A percentile compares a stretch with the other conserved stretches of the same genome.
phyloP scores from a whole-genome alignment of 1,140 invertebrate genomes.

The Rhagoletis zephyria region DNA sequence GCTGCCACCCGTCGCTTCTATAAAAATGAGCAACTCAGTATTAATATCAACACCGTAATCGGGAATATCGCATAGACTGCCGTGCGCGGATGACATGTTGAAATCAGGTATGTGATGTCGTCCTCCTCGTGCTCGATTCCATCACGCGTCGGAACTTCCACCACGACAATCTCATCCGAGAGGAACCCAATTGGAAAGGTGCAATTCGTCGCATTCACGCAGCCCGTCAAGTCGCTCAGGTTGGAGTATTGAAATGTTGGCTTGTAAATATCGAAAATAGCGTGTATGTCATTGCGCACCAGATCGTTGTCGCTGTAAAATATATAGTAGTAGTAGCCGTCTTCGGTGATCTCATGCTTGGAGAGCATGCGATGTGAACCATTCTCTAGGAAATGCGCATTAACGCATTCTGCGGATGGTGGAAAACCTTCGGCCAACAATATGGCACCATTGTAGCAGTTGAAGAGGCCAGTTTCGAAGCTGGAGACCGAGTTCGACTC shows the following conservation, averaged over 20 bases:
- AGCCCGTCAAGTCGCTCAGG: slow-evolving; percentile 78
- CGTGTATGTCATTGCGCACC: slow-evolving; percentile 84
- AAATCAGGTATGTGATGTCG: slow-evolving; percentile 80
- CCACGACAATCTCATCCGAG: slow-evolving; percentile 83
- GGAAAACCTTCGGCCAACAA: slow-evolving; percentile 81
- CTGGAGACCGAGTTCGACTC: slow-evolving; percentile 81
- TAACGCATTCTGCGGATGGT: slow-evolving; percentile 79
- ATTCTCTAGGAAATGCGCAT: slow-evolving; percentile 80
- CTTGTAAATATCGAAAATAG: slow-evolving; percentile 87
- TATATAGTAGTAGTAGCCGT: slow-evolving; percentile 90
- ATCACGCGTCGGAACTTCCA: slow-evolving; percentile 85
- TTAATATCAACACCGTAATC: slow-evolving; percentile 81
- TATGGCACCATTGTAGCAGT: slow-evolving; percentile 83
- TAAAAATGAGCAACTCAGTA: slow-evolving; percentile 85
- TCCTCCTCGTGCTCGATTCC: slow-evolving; percentile 83
- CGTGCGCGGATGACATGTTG: slow-evolving; percentile 84
- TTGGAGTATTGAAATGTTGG: slow-evolving; percentile 85
- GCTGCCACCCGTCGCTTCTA: not conserved
- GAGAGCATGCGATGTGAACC: slow-evolving; percentile 78
- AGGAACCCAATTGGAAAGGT: slow-evolving; percentile 80
- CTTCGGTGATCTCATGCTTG: slow-evolving; percentile 79
- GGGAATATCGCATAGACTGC: slow-evolving; percentile 85
- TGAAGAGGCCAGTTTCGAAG: slow-evolving; percentile 83
- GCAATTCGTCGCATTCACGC: slow-evolving; percentile 84
- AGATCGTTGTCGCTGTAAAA: slow-evolving; percentile 89